Percentiles rank a stretch among this genome's conserved stretches.
phyloP scores from a whole-genome alignment of 2,888 invertebrate species.

The Bombylius major region DNA sequence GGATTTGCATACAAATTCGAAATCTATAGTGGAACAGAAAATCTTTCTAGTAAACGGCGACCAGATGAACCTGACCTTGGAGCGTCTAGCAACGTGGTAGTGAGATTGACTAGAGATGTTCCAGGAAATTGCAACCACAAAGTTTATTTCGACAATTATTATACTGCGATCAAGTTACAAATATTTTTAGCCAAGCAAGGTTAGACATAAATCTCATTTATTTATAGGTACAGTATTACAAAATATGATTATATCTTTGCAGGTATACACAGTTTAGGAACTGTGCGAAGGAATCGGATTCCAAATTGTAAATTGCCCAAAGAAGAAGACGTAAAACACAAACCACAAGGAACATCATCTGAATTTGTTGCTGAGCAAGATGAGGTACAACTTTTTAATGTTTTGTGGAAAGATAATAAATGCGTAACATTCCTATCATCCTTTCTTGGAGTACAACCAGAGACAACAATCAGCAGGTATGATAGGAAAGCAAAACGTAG shows the following conservation, averaged over 20 bases:
- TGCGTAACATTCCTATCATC: conserved; percentile 3
- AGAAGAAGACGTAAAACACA: conserved; percentile 8
- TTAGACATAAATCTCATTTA: no score
- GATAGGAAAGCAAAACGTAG: no score
- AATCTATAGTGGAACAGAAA: conserved; percentile 10
- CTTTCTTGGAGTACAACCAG: neutral
- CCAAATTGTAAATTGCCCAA: neutral
- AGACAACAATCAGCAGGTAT: no score
- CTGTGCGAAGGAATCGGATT: neutral
- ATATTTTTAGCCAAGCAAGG: neutral
- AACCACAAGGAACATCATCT: conserved; percentile 11
- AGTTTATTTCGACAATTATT: neutral
- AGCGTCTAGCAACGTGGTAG: conserved; percentile 9
- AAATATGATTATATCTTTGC: no score
- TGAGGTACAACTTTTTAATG: conserved; percentile 7
- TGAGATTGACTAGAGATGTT: conserved; percentile 3
- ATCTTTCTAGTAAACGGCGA: conserved; percentile 1
- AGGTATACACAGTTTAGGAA: conserved; percentile 4
- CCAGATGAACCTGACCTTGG: conserved; percentile 12
- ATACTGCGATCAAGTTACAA: neutral
- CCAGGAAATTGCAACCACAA: neutral
- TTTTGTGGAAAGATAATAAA: conserved; percentile 11
- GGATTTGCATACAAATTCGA: conserved; percentile 14
- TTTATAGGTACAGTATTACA: no score
- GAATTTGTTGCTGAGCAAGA: conserved; percentile 11